Percentiles rank a stretch among this genome's conserved stretches.
Evolutionary conservation across 2,797 vertebrate genomes (phyloP).

Genomic region (Platalea minor): DNA sequence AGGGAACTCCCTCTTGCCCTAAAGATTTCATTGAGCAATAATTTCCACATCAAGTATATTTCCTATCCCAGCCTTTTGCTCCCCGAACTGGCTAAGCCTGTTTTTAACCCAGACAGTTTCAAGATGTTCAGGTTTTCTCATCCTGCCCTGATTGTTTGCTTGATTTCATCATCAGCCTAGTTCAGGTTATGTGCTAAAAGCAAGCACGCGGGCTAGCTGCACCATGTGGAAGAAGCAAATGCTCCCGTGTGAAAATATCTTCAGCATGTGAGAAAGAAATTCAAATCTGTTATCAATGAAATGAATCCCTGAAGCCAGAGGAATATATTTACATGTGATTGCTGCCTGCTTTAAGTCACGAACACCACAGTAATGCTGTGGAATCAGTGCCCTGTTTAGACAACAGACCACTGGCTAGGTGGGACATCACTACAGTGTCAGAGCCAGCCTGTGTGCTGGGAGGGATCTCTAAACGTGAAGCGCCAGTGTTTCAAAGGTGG

Average conservation of each 20-base stretch:
- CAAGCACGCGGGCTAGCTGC: not conserved
- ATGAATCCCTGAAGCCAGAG: conserved; percentile 3
- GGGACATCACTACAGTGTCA: not conserved
- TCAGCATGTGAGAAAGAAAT: conserved; percentile 1
- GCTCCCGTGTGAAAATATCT: conserved; percentile 27
- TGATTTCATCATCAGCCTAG: conserved; percentile 30
- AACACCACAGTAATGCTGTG: not conserved
- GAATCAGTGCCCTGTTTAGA: not conserved
- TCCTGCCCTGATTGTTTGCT: conserved; percentile 7
- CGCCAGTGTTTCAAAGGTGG: not conserved
- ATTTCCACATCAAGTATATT: conserved; percentile 45
- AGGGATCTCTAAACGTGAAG: not conserved
- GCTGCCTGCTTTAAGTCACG: not conserved
- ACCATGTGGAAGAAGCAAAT: not conserved
- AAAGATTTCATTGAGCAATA: conserved; percentile 42
- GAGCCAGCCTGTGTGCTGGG: not conserved
- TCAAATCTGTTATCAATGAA: conserved; percentile 13
- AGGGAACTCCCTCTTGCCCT: conserved; percentile 54
- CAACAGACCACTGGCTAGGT: not conserved
- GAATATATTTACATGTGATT: conserved; percentile 7
- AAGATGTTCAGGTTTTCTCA: conserved; percentile 49
- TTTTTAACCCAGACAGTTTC: conserved; percentile 20
- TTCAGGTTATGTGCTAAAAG: not conserved
- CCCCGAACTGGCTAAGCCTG: conserved; percentile 37
- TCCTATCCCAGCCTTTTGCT: conserved; percentile 21